Evolutionary conservation across 2,797 vertebrate species (phyloP), one percentile per base, ranked within the genome.

Genomic region (Morus bassanus): DNA sequence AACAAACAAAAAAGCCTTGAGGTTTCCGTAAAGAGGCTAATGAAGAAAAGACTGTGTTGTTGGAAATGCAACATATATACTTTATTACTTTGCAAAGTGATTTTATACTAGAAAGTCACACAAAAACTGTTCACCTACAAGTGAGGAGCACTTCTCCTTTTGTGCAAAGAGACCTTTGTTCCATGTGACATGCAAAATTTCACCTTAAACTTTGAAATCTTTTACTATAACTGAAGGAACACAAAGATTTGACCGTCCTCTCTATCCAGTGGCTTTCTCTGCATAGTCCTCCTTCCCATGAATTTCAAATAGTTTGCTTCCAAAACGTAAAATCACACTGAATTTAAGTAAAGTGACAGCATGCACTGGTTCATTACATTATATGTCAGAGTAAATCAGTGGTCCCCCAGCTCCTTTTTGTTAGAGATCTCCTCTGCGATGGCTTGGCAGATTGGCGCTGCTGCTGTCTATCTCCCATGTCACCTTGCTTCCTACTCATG

Each of bases 301-400:
- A 92, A 94, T 96, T 91, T 93, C 73, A 95, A 97, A 91, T 35
- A 86, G 82, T 91, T 93, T 78, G 45, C 69, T 93, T 81, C 79
- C 89, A 97, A 95, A 97, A 94, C 33, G 54, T 94, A 90, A 97
- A 96, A 96, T 79, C 91, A 45, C 73, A 24, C 46, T 50, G 92
- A 89, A 89, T 92, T 94, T 89, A 78, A 79, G 93, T 60, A 53
- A 95, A 94, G 87, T 88, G 92, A 89, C 96, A 97, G 97, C 63
- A 6, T 85, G 94, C 87, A 11, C 63, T 30, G 92, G 69, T 97
- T 97, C 95, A 92, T 97, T 96, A 96, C 91, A 76, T 96, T 81
- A 60, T 3, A 16, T 96, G 94, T 96, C 95, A 96, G 92, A 90
- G 48, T 86, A 92, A 93, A 97, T 96, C 97, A 92, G 76, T 61